Conservation (phyloP, 2,888 invertebrate genomes). For the Protula sp. region DNA sequence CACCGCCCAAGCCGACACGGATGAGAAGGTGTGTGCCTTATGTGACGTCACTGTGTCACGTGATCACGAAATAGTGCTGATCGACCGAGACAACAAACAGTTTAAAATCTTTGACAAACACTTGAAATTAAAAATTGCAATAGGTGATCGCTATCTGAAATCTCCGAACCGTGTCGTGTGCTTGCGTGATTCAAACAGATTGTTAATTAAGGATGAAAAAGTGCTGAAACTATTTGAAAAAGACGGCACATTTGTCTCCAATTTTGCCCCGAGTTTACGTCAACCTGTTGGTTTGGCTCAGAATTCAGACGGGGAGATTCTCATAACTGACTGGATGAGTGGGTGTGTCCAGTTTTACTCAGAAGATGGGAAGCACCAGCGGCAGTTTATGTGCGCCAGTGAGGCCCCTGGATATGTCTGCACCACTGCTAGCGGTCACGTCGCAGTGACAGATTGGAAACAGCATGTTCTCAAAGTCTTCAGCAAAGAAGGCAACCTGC, state of each 20-base stretch:
- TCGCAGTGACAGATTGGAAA: conserved; percentile 29
- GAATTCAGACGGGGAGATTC: conserved; percentile 17
- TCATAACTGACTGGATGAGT: conserved; percentile 27
- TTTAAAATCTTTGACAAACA: conserved; percentile 23
- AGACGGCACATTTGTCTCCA: conserved; percentile 17
- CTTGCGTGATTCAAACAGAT: conserved; percentile 9
- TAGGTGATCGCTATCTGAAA: conserved; percentile 12
- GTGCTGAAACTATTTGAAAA: conserved; percentile 15
- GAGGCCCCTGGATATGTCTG: conserved; percentile 27
- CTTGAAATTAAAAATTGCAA: conserved; percentile 10
- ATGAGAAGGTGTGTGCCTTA: conserved; percentile 18
- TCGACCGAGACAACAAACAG: conserved; percentile 24
- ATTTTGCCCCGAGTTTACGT: conserved; percentile 21
- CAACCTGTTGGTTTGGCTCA: conserved; percentile 26
- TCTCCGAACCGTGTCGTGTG: conserved; percentile 21
- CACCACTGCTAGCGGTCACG: conserved; percentile 14
- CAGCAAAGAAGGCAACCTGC: conserved; percentile 16
- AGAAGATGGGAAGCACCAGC: conserved; percentile 12
- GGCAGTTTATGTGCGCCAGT: conserved; percentile 20
- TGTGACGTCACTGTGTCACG: conserved; percentile 24
- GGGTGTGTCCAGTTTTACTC: conserved; percentile 20
- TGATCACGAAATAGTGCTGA: conserved; percentile 20
- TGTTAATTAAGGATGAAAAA: conserved; percentile 27
- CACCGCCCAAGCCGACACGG: conserved; percentile 12
- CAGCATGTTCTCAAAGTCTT: conserved; percentile 25